phyloP scores from a whole-genome alignment of 2,888 invertebrate species.

The Zygaena filipendulae region DNA sequence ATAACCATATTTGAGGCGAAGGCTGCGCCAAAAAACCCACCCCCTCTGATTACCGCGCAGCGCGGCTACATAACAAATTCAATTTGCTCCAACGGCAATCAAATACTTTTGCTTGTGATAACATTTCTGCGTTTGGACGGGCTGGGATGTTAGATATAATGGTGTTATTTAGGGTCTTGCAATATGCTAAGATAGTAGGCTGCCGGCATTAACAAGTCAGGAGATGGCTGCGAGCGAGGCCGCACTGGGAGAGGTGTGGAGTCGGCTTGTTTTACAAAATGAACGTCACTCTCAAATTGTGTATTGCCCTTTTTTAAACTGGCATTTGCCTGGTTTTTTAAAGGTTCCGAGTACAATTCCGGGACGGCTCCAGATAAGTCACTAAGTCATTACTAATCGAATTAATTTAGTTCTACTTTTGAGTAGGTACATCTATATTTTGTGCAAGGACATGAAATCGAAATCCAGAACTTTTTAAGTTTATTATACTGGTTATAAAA shows the following conservation, averaged over 20 bases:
- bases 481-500: too few relatives aligned
- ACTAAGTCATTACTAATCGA: too few relatives aligned
- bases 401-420: too few relatives aligned
- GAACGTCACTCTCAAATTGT: too few relatives aligned
- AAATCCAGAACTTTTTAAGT: too few relatives aligned
- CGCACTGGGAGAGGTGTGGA: constrained; percentile 25
- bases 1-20: constrained; percentile 16
- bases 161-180: constrained; percentile 63
- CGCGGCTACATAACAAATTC: constrained; percentile 61
- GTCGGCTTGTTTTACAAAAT: constrained; percentile 16
- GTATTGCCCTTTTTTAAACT: too few relatives aligned
- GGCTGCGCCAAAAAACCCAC: constrained; percentile 20
- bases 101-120: constrained; percentile 53
- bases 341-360: too few relatives aligned
- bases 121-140: constrained; percentile 53
- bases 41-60: constrained; percentile 48
- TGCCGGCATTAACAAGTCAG: constrained; percentile 64
- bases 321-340: too few relatives aligned
- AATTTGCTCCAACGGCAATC: constrained; percentile 52
- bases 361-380: too few relatives aligned
- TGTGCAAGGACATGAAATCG: too few relatives aligned
- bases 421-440: too few relatives aligned
- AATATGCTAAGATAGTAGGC: constrained; percentile 68
- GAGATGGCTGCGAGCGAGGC: constrained; percentile 50
- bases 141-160: constrained; percentile 51